phyloP scores from a whole-genome alignment of 2,113 vertebrate species.

The Notechis scutatus region DNA sequence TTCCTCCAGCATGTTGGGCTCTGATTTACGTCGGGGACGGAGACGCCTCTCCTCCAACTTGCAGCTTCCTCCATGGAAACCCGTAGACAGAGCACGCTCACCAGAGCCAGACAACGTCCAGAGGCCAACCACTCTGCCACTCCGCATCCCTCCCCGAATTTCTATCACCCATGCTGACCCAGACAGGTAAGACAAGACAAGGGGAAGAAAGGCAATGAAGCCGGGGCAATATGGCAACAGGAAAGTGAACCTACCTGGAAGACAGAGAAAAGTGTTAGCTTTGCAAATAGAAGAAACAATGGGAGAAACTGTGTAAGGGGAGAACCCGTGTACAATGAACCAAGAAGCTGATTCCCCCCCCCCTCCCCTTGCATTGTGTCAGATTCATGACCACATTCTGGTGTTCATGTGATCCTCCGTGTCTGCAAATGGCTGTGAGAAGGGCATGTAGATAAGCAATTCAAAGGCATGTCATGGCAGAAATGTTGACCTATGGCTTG shows the following conservation, averaged over 20 bases:
- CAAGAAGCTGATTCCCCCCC: neutral
- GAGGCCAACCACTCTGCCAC: constrained; percentile 77
- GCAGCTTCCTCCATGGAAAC: constrained; percentile 77
- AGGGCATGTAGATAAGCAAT: neutral
- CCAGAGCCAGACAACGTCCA: constrained; percentile 66
- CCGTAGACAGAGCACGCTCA: constrained; percentile 70
- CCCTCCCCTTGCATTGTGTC: neutral
- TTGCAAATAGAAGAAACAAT: neutral
- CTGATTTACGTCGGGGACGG: constrained; percentile 71
- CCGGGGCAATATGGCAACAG: neutral
- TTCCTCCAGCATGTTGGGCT: constrained; percentile 73
- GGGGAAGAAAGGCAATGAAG: neutral
- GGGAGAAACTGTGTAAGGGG: neutral
- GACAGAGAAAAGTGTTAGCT: neutral
- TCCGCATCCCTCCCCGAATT: constrained; percentile 77
- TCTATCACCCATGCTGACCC: constrained; percentile 75
- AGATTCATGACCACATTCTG: neutral
- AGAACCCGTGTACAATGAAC: neutral
- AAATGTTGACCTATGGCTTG: neutral
- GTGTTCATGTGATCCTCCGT: neutral
- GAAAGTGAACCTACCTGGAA: neutral
- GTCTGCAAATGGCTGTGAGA: neutral
- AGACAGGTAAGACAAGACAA: constrained; percentile 69
- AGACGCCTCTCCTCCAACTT: constrained; percentile 76
- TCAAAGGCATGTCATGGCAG: too few relatives aligned